phyloP scores from a whole-genome alignment of 2,888 invertebrate genomes.

The Spicauda simplicius region DNA sequence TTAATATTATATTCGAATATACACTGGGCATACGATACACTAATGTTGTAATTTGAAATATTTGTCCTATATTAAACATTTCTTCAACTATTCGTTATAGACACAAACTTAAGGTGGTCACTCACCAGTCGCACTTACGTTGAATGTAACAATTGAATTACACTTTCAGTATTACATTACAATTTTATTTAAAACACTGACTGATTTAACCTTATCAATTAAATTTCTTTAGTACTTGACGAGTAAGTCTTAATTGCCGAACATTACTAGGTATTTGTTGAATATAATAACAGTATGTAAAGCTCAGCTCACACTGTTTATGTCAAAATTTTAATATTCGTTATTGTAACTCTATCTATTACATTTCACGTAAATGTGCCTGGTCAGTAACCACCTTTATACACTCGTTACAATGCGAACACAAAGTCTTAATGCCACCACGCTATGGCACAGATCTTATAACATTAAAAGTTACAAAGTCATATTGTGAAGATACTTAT shows the following conservation, averaged over 20 bases:
- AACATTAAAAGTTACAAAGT: constrained; percentile 63
- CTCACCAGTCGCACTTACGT: not conserved
- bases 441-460: constrained; percentile 82
- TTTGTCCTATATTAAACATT: constrained; percentile 67
- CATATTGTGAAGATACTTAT: constrained; percentile 47
- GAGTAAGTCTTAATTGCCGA: no score
- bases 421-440: constrained; percentile 75
- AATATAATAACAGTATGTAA: not conserved
- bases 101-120: constrained; percentile 57
- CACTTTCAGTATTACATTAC: not conserved
- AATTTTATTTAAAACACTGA: not conserved
- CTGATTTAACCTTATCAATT: no score
- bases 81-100: constrained; percentile 70
- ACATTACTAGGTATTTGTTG: no score
- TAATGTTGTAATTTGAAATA: constrained; percentile 56
- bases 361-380: not conserved
- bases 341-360: not conserved
- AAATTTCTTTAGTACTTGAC: no score
- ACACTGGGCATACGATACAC: constrained; percentile 55
- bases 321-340: not conserved
- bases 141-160: not conserved
- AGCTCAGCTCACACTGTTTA: no score
- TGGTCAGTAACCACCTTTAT: constrained; percentile 43
- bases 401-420: constrained; percentile 73
- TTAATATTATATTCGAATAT: constrained; percentile 46